Evolutionary conservation across 2,797 vertebrate genomes (phyloP), one percentile per base, ranked within the genome.

Genomic region (Pipistrellus kuhlii): DNA sequence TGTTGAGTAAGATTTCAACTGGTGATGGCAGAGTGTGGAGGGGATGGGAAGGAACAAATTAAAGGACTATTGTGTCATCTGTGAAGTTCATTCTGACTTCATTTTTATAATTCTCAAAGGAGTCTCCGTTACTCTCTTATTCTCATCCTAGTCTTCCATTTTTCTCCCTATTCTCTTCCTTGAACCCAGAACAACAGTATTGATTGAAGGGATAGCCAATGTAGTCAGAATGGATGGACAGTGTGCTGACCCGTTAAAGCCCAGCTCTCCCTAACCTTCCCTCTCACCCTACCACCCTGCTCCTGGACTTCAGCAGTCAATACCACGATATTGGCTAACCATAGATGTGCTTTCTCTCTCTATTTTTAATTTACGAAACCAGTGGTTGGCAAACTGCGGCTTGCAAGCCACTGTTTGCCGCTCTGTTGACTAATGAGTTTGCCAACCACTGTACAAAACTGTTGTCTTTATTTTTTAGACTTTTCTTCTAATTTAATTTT

Each of bases 61-160:
- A 66, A 90, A 90, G 30, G 38, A 90, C 27, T 88, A 25, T 78
- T 83, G 30, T 66, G 18, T 96, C 78, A 93, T 66, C 69, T 87
- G 25, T 7, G 92, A 94, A 75, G 20, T 59, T 85, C 83, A 85
- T 92, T 86, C 17, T 94, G 75, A 88, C 35, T 94, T 91, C 78
- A 80, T 62, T 83, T 88, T 35, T 89, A 15, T 68, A 80, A 59
- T 88, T 93, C n/a, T 89, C 57, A 85, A 59, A 81, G 7, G 3
- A 44, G 8, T 66, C 64, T 92, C 59, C 62, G 10, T 93, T 69
- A 92, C 41, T 81, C 38, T 91, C 57, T 92, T 92, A 68, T 64
- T 94, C 71, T 91, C 41, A 71, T 27, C 41, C 41, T 75, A 46
- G 32, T 62, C 66, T 94, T 41, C 95, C 38, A 73, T 92, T 92